Conservation (phyloP, 2,113 vertebrate genomes). For the Sebastes fasciatus region DNA sequence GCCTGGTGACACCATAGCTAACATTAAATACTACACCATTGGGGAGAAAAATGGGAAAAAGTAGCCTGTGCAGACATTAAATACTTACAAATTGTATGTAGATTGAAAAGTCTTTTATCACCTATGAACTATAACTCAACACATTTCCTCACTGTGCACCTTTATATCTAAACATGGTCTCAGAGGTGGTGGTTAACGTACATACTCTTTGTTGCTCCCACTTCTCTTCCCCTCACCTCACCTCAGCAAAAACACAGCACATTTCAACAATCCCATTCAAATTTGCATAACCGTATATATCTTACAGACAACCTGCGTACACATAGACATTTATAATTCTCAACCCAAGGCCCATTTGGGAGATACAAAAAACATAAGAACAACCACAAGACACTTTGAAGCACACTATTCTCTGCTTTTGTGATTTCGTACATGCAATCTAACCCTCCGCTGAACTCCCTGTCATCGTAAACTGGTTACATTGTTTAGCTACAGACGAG, state of each 20-base stretch:
- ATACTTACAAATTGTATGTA: not conserved
- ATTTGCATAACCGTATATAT: not conserved
- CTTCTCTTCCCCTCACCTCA: not conserved
- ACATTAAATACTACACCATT: not conserved
- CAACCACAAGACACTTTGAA: not conserved
- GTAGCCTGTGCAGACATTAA: not conserved
- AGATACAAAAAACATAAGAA: not conserved
- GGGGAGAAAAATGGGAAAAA: not conserved
- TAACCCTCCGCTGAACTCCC: not conserved
- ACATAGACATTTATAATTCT: not conserved
- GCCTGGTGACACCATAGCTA: not conserved
- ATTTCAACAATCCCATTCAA: not conserved
- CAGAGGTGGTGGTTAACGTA: too few species aligned
- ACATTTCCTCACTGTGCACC: not conserved
- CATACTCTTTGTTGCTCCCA: not conserved
- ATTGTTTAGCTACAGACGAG: conserved; percentile 10
- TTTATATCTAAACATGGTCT: not conserved
- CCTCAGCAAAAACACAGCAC: not conserved
- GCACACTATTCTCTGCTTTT: not conserved
- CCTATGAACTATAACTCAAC: not conserved
- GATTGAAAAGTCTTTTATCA: not conserved
- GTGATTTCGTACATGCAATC: not conserved
- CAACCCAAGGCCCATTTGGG: not conserved
- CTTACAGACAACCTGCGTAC: not conserved
- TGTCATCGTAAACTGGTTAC: conserved; percentile 7